Evolutionary conservation across 2,888 invertebrate species (phyloP), one percentile per base, ranked within the genome.

Genomic region (Platycheirus rosarum): DNA sequence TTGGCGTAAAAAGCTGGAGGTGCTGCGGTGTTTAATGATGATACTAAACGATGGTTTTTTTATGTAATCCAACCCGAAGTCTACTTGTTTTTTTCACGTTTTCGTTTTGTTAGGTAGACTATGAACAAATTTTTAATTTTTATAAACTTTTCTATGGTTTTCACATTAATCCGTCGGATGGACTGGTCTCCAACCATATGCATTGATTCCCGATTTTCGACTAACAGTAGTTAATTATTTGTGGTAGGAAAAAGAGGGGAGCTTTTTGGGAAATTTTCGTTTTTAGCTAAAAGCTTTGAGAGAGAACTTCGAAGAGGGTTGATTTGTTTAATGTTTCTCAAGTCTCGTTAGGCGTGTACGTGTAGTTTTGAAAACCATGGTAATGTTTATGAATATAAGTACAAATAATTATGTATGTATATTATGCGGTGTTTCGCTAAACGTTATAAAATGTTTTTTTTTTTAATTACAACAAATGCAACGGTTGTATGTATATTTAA

Each of bases 171-270:
- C 60, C 48, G 62, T 53, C 48, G 55, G 37, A 66, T 49, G 37
- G 16, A 14, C 48, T 46, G n/a, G 11, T 35, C 29, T 57, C 42
- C 63, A 75, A 79, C 79, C 65, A 37, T 65, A 44, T 70, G 35
- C 49, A 75, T 60, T 69, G 75, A 75, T 51, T 79, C 65, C 57
- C 69, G 65, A 69, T 79, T 75, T 75, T 69, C 60, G 44, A 79
- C 79, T 78, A 70, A 29, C 51, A 73, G 29, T 68, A 66, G 49
- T 16, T 26, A 29, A 11, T 49, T 63, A 49, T 46, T 68, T 37
- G 60, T 23, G 63, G 46, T 23, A 37, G 48, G 62, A 71, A 78
- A 60, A 66, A 35, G 14, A 14, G 4, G 13, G 13, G 46, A 73
- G 78, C 78, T 78, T 78, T 65, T 16, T 3, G 44, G 49, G 40